Evolutionary conservation across 2,797 vertebrate species (phyloP).

Genomic region (Pseudochromis fuscus): DNA sequence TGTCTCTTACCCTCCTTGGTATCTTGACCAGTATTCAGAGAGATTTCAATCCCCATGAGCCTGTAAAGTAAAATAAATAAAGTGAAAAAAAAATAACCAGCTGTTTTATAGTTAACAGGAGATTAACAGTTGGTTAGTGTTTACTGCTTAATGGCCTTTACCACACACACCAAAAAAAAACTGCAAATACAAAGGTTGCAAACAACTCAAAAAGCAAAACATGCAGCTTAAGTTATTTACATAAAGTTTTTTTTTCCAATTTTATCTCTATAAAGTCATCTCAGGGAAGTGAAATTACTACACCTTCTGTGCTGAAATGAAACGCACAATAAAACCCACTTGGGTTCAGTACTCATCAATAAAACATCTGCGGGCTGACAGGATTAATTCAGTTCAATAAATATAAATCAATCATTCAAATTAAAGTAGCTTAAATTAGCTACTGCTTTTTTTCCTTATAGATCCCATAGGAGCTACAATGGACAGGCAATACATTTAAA

Average conservation of each 20-base stretch:
- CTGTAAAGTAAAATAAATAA: conserved; percentile 43
- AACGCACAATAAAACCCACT: no score
- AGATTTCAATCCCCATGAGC: conserved; percentile 38
- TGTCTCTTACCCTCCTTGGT: conserved; percentile 2
- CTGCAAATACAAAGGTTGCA: not conserved
- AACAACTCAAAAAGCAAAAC: not conserved
- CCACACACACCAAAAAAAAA: not conserved
- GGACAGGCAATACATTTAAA: not conserved
- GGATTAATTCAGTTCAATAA: not conserved
- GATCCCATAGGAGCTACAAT: not conserved
- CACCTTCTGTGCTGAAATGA: no score
- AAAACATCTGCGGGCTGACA: not conserved
- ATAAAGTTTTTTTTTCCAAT: no score
- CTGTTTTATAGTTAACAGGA: not conserved
- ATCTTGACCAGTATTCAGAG: not conserved
- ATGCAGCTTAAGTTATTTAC: not conserved
- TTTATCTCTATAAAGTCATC: no score
- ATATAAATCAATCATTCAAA: not conserved
- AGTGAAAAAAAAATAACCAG: not conserved
- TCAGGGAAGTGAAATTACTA: no score
- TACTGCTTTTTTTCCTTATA: not conserved
- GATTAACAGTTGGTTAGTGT: not conserved
- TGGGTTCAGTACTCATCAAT: no score
- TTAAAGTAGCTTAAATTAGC: no score
- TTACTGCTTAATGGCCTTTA: no score